Percentiles rank a stretch among this genome's conserved stretches.
phyloP scores from a whole-genome alignment of 2,797 vertebrate species.

The Telmatherina bonti region DNA sequence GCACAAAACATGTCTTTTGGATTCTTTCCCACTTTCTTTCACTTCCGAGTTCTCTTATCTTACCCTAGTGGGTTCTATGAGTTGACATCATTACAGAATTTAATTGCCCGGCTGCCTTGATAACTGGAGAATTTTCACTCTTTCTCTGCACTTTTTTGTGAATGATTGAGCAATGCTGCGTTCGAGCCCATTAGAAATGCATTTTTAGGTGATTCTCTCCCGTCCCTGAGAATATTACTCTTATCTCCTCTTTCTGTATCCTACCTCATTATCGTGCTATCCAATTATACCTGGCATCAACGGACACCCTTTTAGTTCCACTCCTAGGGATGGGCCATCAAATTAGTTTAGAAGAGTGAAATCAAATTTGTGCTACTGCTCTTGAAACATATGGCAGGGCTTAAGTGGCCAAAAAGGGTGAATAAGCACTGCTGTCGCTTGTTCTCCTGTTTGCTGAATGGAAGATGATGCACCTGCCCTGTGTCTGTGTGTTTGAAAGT shows the following conservation, averaged over 20 bases:
- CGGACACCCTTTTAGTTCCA: slow-evolving; percentile 69
- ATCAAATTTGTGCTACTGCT: slow-evolving; percentile 77
- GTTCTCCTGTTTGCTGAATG: slow-evolving; percentile 35
- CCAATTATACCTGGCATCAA: slow-evolving; percentile 77
- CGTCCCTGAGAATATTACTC: slow-evolving; percentile 48
- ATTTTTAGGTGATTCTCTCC: slow-evolving; percentile 57
- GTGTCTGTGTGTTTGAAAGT: slow-evolving; percentile 16
- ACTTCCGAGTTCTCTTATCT: slow-evolving; percentile 57
- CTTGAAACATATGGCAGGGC: slow-evolving; percentile 66
- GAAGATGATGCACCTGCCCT: slow-evolving; percentile 30
- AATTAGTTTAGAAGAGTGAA: slow-evolving; percentile 77
- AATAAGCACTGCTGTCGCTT: slow-evolving; percentile 46
- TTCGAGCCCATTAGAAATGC: slow-evolving; percentile 60
- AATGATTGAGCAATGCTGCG: slow-evolving; percentile 59
- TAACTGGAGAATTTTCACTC: slow-evolving; percentile 57
- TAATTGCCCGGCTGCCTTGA: slow-evolving; percentile 77
- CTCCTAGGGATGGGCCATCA: slow-evolving; percentile 66
- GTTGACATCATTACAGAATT: slow-evolving; percentile 70
- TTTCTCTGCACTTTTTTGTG: slow-evolving; percentile 36
- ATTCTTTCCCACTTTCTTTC: slow-evolving; percentile 35
- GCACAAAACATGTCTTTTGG: slow-evolving; percentile 37
- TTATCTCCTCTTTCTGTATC: slow-evolving; percentile 60
- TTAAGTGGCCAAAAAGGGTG: slow-evolving; percentile 67
- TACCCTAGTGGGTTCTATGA: slow-evolving; percentile 48
- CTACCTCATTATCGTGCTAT: slow-evolving; percentile 72